phyloP scores from a whole-genome alignment of 2,797 vertebrate genomes.

The Pangasius sanitwongsei region DNA sequence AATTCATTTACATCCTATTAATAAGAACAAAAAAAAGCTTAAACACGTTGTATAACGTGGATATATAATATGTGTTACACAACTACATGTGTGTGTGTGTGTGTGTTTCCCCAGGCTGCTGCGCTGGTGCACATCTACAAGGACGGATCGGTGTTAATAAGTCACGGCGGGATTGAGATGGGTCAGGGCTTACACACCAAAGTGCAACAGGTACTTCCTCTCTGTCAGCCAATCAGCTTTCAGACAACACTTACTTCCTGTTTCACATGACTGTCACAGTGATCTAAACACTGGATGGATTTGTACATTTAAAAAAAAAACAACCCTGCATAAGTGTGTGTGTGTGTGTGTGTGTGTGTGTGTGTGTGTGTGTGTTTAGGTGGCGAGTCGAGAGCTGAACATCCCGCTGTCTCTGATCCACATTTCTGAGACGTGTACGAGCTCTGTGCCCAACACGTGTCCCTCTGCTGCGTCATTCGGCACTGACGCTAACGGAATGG shows the following conservation, averaged over 20 bases:
- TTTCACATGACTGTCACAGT: not conserved
- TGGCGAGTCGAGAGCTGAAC: slow-evolving; percentile 86
- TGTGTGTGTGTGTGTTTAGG: slow-evolving; percentile 64
- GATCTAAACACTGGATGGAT: not conserved
- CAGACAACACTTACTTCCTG: not conserved
- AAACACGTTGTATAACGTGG: not conserved
- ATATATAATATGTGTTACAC: not conserved
- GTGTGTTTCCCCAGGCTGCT: slow-evolving; percentile 69
- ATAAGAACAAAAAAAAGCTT: not conserved
- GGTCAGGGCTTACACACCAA: slow-evolving; percentile 87
- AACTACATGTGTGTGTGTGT: not conserved
- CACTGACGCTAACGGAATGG: slow-evolving; percentile 88
- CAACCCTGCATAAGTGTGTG: not conserved
- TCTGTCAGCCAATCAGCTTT: not conserved
- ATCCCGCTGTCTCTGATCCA: slow-evolving; percentile 81
- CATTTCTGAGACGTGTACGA: slow-evolving; percentile 86
- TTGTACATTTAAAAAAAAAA: not conserved
- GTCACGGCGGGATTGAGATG: slow-evolving; percentile 81
- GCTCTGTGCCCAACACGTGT: slow-evolving; percentile 80
- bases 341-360: slow-evolving; percentile 23
- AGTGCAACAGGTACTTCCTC: slow-evolving; percentile 79
- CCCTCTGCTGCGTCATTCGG: slow-evolving; percentile 81
- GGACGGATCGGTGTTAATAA: slow-evolving; percentile 83
- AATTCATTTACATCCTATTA: not conserved
- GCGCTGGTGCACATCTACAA: slow-evolving; percentile 84